phyloP scores from a whole-genome alignment of 1,140 invertebrate species.

The Agrypnia vestita region DNA sequence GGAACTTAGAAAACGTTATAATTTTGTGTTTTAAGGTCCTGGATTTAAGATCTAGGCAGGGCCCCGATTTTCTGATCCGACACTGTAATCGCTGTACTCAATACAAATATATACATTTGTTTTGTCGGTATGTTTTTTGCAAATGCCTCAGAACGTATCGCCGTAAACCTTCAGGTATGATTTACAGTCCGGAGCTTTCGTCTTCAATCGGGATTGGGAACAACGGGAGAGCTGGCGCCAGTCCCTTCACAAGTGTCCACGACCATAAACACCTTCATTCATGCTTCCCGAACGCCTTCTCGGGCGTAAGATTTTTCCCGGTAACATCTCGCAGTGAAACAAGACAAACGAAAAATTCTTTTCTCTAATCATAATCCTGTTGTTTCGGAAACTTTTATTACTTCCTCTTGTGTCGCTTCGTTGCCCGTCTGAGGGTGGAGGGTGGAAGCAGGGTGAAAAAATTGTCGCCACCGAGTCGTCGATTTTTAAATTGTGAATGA shows the following conservation, averaged over 20 bases:
- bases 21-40: too few species aligned
- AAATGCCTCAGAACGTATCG: too few species aligned
- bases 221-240: not conserved
- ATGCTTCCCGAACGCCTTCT: not conserved
- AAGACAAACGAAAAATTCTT: not conserved
- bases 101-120: too few species aligned
- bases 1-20: too few species aligned
- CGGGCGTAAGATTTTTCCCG: slow-evolving; percentile 2
- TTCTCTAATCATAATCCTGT: not conserved
- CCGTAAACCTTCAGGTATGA: not conserved
- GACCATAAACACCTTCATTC: slow-evolving; percentile 27
- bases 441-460: slow-evolving; percentile 3
- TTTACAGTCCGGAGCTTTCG: slow-evolving; percentile 12
- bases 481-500: slow-evolving; percentile 8
- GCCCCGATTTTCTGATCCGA: too few species aligned
- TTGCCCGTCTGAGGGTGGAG: not conserved
- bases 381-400: not conserved
- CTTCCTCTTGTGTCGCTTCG: slow-evolving; percentile 3
- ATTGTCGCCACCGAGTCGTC: slow-evolving; percentile 23
- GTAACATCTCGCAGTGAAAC: slow-evolving; percentile 11
- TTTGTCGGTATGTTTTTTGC: too few species aligned
- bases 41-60: too few species aligned
- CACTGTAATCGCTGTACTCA: too few species aligned
- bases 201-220: not conserved
- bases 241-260: not conserved